Base-by-base conservation (phyloP, 2,113 vertebrate genomes). In the Heteronetta atricapilla region DNA sequence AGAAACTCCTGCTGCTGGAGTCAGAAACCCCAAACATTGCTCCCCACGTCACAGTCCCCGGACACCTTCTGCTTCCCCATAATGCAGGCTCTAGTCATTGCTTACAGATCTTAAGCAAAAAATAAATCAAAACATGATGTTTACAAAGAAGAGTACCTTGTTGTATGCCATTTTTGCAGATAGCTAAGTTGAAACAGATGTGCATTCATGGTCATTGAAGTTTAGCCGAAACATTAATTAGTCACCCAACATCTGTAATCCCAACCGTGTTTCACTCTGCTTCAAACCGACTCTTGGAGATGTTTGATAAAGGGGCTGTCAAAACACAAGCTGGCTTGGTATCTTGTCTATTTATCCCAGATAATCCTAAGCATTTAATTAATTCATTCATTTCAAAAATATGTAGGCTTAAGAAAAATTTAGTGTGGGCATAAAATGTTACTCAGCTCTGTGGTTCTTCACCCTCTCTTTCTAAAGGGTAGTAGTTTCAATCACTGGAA, bases 151-250 rank as follows among this genome's bases (percentile, higher is more conserved):
- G 36, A 84, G 58, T 40, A 89, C 62, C 82, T 88, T 72, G 58
- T 92, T 81, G 64, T 68, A 90, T 77, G 38, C 73, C 22, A 26
- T 58, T 81, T 81, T 87, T 69, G 70, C 2, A 2, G 76, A 46
- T 8, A 68, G 76, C 70, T 74, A 19, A 83, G 22, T 23, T 78
- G 58, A 96, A 91, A 55, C 85, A 94, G 86, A 94, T 89, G 86
- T 68, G 69, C 2, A 2, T 60, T 94, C 62, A n/a, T 10, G 70
- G 66, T 72, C 81, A 87, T 0, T 90, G 83, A 81, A 86, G 72
- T 58, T 66, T 18, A 92, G 70, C 58, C 4, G 23, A 76, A 79
- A 34, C 82, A 80, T 38, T 48, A 96, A 64, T 91, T 86, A 89
- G 62, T 83, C 72, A 92, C 80, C 77, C 55, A 83, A 38, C 82